Base-by-base conservation (phyloP, 2,888 invertebrate genomes). In the Theretra japonica region DNA sequence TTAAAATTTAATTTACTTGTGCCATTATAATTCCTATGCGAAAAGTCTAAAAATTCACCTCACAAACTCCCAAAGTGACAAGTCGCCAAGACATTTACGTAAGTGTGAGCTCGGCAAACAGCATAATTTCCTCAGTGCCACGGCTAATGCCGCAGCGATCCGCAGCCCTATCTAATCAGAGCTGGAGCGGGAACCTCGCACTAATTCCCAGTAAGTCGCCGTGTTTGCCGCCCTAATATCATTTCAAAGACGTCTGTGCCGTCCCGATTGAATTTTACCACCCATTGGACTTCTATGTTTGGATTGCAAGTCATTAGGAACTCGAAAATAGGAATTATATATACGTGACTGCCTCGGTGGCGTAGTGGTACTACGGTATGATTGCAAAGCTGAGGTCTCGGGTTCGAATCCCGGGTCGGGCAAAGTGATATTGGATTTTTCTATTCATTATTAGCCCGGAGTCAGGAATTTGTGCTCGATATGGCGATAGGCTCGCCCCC, bases 141-240 rank as follows among this genome's bases (percentile, higher is more conserved):
- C 65, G 1, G 23, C 60, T 60, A 60, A 70, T 53, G 28, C 57
- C 28, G n/a, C 25, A 68, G 28, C 57, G 23, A 56, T 70, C 56
- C 62, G 69, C 72, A 76, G 5, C 75, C 75, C 77, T 78, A 68
- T 17, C 69, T 74, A 79, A 77, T 77, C 82, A 78, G 75, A 74
- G 70, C 68, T 68, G 75, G 70, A 75, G 70, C 77, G 73, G 23
- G 57, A 72, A 72, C 23, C 70, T 65, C 65, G 72, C 75, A 73
- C 80, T 80, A 81, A 80, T 80, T 74, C 79, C 73, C 58, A 58
- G 68, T 75, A 77, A 82, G 71, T 68, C 75, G 53, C 62, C 70
- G 73, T 82, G 74, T 82, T 80, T 80, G 74, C 73, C 71, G 73
- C 73, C 70, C 50, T 75, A 76, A 71, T 73, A 73, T 73, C 74